These are phyloP conservation scores for Maniola hyperantus DNA, from an alignment of 2,888 invertebrate genomes.

Conservation along the genomic window DNA sequence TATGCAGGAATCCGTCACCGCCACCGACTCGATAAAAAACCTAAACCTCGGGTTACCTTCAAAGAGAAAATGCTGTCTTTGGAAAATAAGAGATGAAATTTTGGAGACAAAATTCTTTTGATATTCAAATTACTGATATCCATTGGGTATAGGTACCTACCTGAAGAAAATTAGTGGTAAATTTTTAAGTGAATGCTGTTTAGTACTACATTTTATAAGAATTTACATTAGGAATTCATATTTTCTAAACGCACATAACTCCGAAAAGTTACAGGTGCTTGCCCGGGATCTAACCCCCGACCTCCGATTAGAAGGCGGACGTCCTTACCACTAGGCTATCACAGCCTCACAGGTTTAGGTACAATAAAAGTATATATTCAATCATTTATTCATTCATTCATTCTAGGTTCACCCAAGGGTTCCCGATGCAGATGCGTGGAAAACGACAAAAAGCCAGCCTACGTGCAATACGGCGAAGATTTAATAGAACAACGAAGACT, in stretches of 20 bases:
- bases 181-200: slow-evolving; percentile 15
- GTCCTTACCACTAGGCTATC: too few species aligned
- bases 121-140: slow-evolving; percentile 53
- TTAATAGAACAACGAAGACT: slow-evolving; percentile 22
- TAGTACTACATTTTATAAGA: not conserved
- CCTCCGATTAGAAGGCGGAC: too few species aligned
- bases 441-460: not conserved
- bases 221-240: too few species aligned
- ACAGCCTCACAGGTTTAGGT: too few species aligned
- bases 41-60: slow-evolving; percentile 43
- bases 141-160: slow-evolving; percentile 37
- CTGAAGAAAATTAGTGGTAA: slow-evolving; percentile 37
- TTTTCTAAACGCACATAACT: too few species aligned
- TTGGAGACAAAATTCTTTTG: slow-evolving; percentile 51
- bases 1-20: slow-evolving; percentile 50
- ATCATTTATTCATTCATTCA: too few species aligned
- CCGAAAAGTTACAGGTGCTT: too few species aligned
- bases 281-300: too few species aligned
- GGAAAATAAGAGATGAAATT: slow-evolving; percentile 41
- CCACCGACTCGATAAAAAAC: slow-evolving; percentile 42
- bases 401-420: slow-evolving; percentile 16
- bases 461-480: slow-evolving; percentile 19
- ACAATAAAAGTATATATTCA: too few species aligned
- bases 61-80: slow-evolving; percentile 45
- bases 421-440: slow-evolving; percentile 14